Base-by-base conservation (phyloP, 2,113 vertebrate genomes). In the Dolichallabes microphthalmus region DNA sequence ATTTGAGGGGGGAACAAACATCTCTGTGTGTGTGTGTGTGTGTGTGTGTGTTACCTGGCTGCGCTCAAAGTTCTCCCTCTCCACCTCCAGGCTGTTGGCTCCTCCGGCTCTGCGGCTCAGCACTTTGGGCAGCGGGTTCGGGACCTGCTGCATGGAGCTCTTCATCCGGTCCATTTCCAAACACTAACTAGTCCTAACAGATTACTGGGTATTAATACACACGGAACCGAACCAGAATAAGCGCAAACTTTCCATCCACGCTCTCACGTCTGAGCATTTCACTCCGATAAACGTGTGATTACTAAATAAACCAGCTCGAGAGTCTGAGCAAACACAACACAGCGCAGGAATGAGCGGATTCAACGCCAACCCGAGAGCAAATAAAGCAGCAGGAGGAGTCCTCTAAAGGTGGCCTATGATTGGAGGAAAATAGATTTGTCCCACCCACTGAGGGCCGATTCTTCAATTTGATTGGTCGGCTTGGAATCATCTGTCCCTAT, bases 81-180 rank as follows among this genome's bases (percentile, higher is more conserved):
- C 96, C 63, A 93, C 92, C 87, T 95, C 94, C 89, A 96, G 93
- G 75, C 95, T 92, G 89, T 95, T 95, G 25, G 94, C 94, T 83
- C 92, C 94, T 30, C 94, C 96, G 20, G 94, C 93, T 86, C 96
- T 93, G 85, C 95, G 93, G 90, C 95, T 94, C 89, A 96, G 91
- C 86, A 94, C 96, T 94, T 97, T 97, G 87, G 96, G 96, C 64
- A 97, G 95, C 27, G 96, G 95, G 92, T 96, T 97, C 88, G 96
- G 92, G 84, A 96, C 96, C 93, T 96, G 96, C 95, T 96, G 96
- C 93, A 97, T 96, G 88, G 96, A 97, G 94, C 95, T 96, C 88
- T 96, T 95, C 90, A 96, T 94, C 79, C 96, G 96, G 75, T 97
- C 96, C 96, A 96, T 96, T 90, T 88, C 91, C 22, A 86, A 68